Percentiles rank a stretch among this genome's conserved stretches.
Evolutionary conservation across 1,140 invertebrate species (phyloP).

Genomic region (Bradysia coprophila): DNA sequence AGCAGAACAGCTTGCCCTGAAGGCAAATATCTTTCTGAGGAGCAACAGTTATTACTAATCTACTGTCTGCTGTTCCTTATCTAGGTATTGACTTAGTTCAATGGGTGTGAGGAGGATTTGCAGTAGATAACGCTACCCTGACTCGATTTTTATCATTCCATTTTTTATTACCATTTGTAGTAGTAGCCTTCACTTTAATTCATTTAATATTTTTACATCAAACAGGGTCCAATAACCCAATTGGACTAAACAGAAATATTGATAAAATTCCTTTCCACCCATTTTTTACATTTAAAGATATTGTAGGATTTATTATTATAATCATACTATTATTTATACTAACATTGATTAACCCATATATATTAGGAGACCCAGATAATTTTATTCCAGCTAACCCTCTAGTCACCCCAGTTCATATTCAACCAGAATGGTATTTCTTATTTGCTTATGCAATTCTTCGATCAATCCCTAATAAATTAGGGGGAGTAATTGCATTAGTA

Average conservation of each 20-base stretch:
- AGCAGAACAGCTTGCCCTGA: too few relatives aligned
- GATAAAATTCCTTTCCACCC: conserved; percentile 41
- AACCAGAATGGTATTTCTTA: conserved; percentile 60
- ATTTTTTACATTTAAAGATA: conserved; percentile 38
- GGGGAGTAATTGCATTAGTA: conserved; percentile 43
- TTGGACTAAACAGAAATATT: conserved; percentile 34
- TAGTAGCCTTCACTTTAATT: conserved; percentile 32
- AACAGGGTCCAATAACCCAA: conserved; percentile 36
- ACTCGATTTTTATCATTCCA: conserved; percentile 52
- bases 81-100: conserved; percentile 34
- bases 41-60: conserved; percentile 50
- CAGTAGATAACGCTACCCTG: conserved; percentile 44
- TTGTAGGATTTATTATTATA: conserved; percentile 33
- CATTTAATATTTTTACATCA: conserved; percentile 41
- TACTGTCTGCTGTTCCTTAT: conserved; percentile 44
- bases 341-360: conserved; percentile 30
- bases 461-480: conserved; percentile 54
- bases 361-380: conserved; percentile 45
- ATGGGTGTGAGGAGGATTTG: conserved; percentile 50
- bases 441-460: conserved; percentile 57
- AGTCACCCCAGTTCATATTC: conserved; percentile 47
- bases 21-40: conserved; percentile 56
- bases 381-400: conserved; percentile 46
- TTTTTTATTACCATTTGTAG: conserved; percentile 47
- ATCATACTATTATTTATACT: conserved; percentile 25